A percentile compares a stretch with the other conserved stretches of the same genome.
These are phyloP conservation scores for Drosophila quadrilineata DNA, from an alignment of 1,140 invertebrate species.

Conservation along the genomic window DNA sequence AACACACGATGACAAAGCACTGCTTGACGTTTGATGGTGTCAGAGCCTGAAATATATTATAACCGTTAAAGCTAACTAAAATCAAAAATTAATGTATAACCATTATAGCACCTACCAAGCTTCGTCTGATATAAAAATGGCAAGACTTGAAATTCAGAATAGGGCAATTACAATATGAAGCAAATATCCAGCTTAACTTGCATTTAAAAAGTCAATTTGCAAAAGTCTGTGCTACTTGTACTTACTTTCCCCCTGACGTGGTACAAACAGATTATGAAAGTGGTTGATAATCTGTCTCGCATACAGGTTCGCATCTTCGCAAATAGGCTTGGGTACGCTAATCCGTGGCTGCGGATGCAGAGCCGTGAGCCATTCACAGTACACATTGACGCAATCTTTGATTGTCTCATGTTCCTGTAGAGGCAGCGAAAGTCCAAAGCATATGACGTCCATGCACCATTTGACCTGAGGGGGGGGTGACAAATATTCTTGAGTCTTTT, in stretches of 20 bases:
- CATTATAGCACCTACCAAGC: constrained; percentile 88
- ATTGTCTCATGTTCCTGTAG: constrained; percentile 95
- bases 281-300: constrained; percentile 95
- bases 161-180: constrained; percentile 18
- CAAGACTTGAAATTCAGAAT: constrained; percentile 86
- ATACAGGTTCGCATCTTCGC: constrained; percentile 95
- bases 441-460: constrained; percentile 86
- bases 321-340: constrained; percentile 92
- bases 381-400: constrained; percentile 97
- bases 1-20: constrained; percentile 97
- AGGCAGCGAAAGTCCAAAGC: constrained; percentile 95
- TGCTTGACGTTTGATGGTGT: constrained; percentile 95
- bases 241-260: constrained; percentile 94
- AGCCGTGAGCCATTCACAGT: constrained; percentile 97
- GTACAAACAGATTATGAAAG: constrained; percentile 97
- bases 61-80: neutral
- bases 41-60: constrained; percentile 85
- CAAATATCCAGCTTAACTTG: neutral
- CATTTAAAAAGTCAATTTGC: too few species aligned
- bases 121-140: constrained; percentile 93
- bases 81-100: neutral
- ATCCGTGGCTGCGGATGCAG: constrained; percentile 90
- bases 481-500: neutral
- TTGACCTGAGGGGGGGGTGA: constrained; percentile 46
- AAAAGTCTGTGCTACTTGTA: constrained; percentile 32